phyloP scores from a whole-genome alignment of 2,888 invertebrate genomes.

The Camponotus fellah region DNA sequence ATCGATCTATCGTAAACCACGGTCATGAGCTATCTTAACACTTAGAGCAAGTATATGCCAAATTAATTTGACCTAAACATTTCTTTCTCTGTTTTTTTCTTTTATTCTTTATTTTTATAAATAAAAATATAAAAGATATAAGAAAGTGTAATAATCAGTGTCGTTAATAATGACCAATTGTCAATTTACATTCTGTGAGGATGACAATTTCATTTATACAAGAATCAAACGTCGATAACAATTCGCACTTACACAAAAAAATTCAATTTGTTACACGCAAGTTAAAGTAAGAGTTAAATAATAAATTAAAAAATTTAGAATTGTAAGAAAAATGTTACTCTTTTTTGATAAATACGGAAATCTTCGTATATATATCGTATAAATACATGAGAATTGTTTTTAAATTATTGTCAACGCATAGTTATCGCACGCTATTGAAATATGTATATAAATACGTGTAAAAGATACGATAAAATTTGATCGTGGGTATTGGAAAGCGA shows the following conservation, averaged over 20 bases:
- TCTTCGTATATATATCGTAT: background rate
- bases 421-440: slow-evolving; percentile 25
- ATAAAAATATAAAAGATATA: background rate
- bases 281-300: background rate
- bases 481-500: slow-evolving; percentile 52
- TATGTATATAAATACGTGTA: slow-evolving; percentile 32
- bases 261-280: background rate
- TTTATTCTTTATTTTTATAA: background rate
- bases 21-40: slow-evolving; percentile 33
- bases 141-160: background rate
- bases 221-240: background rate
- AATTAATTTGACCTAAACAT: background rate
- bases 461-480: slow-evolving; percentile 45
- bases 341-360: background rate
- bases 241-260: background rate
- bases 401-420: slow-evolving; percentile 28
- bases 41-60: background rate
- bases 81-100: background rate
- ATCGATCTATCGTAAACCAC: slow-evolving; percentile 65
- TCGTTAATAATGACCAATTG: background rate
- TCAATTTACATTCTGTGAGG: background rate
- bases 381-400: slow-evolving; percentile 20
- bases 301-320: background rate
- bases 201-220: background rate
- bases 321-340: background rate